These are phyloP conservation scores for Helicoverpa zea DNA, from an alignment of 1,140 invertebrate species.

Conservation along the genomic window DNA sequence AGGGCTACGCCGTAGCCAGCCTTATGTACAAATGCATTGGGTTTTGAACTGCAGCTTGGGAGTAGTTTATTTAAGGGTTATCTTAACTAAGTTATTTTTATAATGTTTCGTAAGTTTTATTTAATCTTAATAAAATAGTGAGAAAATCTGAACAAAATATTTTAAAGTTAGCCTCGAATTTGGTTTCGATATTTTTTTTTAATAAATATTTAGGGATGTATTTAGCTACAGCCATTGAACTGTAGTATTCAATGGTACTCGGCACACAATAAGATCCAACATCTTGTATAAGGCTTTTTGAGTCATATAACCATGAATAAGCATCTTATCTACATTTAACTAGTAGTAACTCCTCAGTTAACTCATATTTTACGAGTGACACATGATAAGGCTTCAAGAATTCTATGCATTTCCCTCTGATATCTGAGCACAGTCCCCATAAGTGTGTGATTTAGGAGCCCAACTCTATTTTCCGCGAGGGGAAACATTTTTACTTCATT, in stretches of 20 bases:
- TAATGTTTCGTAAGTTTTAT: too few species aligned
- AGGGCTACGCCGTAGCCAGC: conserved; percentile 30
- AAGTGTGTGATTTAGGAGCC: conserved; percentile 35
- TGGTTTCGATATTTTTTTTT: too few species aligned
- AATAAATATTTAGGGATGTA: too few species aligned
- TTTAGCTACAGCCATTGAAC: too few species aligned
- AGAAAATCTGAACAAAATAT: too few species aligned
- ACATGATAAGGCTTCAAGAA: neutral
- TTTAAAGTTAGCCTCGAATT: too few species aligned
- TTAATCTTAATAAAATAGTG: too few species aligned
- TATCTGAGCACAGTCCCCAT: neutral
- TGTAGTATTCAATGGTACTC: too few species aligned
- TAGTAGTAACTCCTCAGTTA: neutral
- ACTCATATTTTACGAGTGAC: conserved; percentile 8
- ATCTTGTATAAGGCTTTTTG: neutral
- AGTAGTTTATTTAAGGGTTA: too few species aligned
- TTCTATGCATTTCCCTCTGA: neutral
- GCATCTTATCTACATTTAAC: neutral
- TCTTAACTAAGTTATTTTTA: too few species aligned
- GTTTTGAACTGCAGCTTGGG: too few species aligned
- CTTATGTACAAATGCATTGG: neutral
- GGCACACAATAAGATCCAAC: neutral
- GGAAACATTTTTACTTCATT: conserved; percentile 41
- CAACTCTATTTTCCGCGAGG: conserved; percentile 16
- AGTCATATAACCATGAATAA: conserved; percentile 2